Base-by-base conservation (phyloP, 2,113 vertebrate genomes). In the Thymallus thymallus region DNA sequence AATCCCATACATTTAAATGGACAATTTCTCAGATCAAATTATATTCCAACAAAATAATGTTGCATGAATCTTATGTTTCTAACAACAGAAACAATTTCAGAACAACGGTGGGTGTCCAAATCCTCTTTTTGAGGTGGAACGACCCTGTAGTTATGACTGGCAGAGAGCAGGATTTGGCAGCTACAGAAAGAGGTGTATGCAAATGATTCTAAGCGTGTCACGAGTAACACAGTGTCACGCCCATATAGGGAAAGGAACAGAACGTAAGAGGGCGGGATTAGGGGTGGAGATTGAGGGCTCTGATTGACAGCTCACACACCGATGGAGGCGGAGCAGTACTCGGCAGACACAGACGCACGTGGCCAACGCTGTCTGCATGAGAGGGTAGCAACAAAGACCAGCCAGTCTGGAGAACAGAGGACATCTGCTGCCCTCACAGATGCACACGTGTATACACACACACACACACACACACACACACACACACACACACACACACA, bases 371-470 rank as follows among this genome's bases (percentile, higher is more conserved):
- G 74, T 88, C 85, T 88, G 89, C 89, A 90, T 83, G 86, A 90
- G 89, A 84, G 82, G 85, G 88, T 89, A 89, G 82, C 88, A 86
- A 90, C 89, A 92, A 91, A 90, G 89, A 86, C 72, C 88, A 88
- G 80, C 76, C 85, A 87, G 89, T 88, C 82, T 82, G 71, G 56
- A 48, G 76, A 80, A 76, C 75, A 76, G 79, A 75, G 80, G 89
- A 85, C 90, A 89, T 90, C 85, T 90, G 90, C 87, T 87, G 72
- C 77, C 71, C 73, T 85, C 88, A 78, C 73, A 73, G 35, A 55
- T 68, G 61, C 76, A 48, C 71, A 71, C 48, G 4, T 61, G 18
- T 41, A 48, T 56, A 64, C 23, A 24, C 62, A 58, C 30, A 56
- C 74, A 61, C 73, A 30, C 20, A 56, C 45, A 35, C 30, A 68